phyloP scores from a whole-genome alignment of 1,140 invertebrate species.

The Brachionus rotundiformis region DNA sequence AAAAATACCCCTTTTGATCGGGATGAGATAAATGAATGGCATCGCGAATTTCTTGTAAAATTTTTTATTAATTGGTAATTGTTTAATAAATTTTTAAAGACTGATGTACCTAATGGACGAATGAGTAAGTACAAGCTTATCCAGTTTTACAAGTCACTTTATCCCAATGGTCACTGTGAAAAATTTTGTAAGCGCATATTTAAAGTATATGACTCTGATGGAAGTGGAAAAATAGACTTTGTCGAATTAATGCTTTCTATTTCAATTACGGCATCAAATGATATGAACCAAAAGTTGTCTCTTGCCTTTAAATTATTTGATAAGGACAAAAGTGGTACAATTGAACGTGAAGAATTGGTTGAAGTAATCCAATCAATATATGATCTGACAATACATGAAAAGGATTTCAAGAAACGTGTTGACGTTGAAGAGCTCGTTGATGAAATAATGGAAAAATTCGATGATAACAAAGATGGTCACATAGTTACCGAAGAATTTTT shows the following conservation, averaged over 20 bases:
- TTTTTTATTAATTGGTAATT: too few relatives aligned
- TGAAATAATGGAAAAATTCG: slow-evolving; percentile 35
- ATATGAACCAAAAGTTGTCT: slow-evolving; percentile 17
- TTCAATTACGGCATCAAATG: background rate
- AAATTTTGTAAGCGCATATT: slow-evolving; percentile 20
- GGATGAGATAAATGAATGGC: slow-evolving; percentile 64
- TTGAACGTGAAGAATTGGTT: slow-evolving; percentile 5
- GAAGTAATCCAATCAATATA: slow-evolving; percentile 31
- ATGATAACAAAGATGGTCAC: background rate
- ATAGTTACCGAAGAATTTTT: slow-evolving; percentile 47
- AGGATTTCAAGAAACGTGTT: slow-evolving; percentile 4
- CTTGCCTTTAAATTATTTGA: slow-evolving; percentile 49
- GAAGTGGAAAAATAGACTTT: slow-evolving; percentile 48
- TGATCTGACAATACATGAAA: slow-evolving; percentile 16
- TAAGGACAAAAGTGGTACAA: slow-evolving; percentile 12
- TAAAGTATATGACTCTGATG: slow-evolving; percentile 40
- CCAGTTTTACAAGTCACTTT: slow-evolving; percentile 31
- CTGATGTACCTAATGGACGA: background rate
- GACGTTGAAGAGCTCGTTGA: background rate
- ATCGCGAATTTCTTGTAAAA: slow-evolving; percentile 65
- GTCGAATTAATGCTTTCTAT: slow-evolving; percentile 33
- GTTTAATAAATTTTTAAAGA: background rate
- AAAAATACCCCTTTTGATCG: slow-evolving; percentile 63
- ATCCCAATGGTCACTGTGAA: slow-evolving; percentile 14
- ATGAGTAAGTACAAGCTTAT: slow-evolving; percentile 43